Base-by-base conservation (phyloP, 2,888 invertebrate genomes). In the Galerucella pusilla region DNA sequence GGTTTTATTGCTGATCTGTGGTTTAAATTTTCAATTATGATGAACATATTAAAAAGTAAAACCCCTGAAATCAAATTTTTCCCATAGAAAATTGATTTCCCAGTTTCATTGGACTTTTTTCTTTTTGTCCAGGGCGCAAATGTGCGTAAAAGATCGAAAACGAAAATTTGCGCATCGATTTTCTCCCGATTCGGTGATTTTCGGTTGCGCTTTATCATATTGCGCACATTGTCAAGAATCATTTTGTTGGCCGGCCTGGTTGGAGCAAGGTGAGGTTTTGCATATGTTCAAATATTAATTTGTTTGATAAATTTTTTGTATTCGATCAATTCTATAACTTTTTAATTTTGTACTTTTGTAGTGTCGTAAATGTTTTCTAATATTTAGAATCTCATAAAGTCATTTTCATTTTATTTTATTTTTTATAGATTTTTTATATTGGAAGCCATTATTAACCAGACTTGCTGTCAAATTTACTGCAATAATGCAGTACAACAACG, bases 191-290 rank as follows among this genome's bases (percentile, higher is more conserved):
- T 68, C 61, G 35, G 60, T 67, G 46, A 60, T 59, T 14, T 35
- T 14, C 20, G 61, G 65, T 71, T 76, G 76, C 76, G 76, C 76
- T 28, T 35, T 12, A 67, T 46, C 28, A 16, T 28, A 28, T 71
- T 76, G 71, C 76, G 76, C 76, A 76, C 74, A 74, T 20, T 42
- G 52, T 28, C 60, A 61, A 73, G 63, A 71, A 71, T 88, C 89
- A 90, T 90, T 57, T 91, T 91, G 91, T 91, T 91, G 91, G 89
- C 90, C 90, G 90, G 89, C 90, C 90, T 83, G 83, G 83, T 83
- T 81, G 82, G 83, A 82, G 81, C 81, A 82, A 83, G 82, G 82
- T 84, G 79, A 84, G 83, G 73, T 80, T 80, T 75, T 76, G 65
- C 71, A 71, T 71, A 71, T 71, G 71, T 65, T 59, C 7, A 60